Evolutionary conservation across 2,797 vertebrate genomes (phyloP).

Genomic region (Sebastiscus tertius): DNA sequence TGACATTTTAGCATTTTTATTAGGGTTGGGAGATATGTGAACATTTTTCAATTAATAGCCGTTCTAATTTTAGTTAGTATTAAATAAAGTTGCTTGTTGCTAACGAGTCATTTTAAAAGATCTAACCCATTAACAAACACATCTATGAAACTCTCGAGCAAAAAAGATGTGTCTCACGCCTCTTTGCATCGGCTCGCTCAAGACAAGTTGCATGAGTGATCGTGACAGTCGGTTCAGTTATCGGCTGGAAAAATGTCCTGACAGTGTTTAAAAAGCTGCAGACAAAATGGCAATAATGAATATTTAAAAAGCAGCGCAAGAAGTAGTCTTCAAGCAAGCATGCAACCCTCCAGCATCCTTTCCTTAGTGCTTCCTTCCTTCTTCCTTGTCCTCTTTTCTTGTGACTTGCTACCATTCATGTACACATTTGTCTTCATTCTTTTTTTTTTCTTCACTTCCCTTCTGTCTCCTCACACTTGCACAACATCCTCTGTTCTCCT

Average conservation of each 20-base stretch:
- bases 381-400: slow-evolving; percentile 13
- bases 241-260: not conserved
- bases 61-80: too few species aligned
- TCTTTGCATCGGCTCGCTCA: not conserved
- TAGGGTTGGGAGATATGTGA: too few species aligned
- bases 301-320: slow-evolving; percentile 5
- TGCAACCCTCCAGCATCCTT: slow-evolving; percentile 16
- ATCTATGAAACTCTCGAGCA: not conserved
- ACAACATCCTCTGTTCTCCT: slow-evolving; percentile 26
- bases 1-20: not conserved
- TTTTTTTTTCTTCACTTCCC: slow-evolving; percentile 30
- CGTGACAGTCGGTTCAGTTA: not conserved
- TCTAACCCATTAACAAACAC: not conserved
- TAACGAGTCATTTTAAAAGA: not conserved
- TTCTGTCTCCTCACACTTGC: slow-evolving; percentile 71
- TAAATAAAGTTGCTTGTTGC: not conserved
- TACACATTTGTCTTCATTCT: slow-evolving; percentile 29
- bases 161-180: not conserved
- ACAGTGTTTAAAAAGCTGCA: slow-evolving; percentile 17
- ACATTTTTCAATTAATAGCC: too few species aligned
- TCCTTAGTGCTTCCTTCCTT: slow-evolving; percentile 8
- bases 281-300: slow-evolving; percentile 24
- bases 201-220: slow-evolving; percentile 11
- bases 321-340: slow-evolving; percentile 11
- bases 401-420: slow-evolving; percentile 22